Percentiles rank a stretch among this genome's conserved stretches.
Conservation (phyloP, 2,888 invertebrate species). For the Neoitamus cyanurus region DNA sequence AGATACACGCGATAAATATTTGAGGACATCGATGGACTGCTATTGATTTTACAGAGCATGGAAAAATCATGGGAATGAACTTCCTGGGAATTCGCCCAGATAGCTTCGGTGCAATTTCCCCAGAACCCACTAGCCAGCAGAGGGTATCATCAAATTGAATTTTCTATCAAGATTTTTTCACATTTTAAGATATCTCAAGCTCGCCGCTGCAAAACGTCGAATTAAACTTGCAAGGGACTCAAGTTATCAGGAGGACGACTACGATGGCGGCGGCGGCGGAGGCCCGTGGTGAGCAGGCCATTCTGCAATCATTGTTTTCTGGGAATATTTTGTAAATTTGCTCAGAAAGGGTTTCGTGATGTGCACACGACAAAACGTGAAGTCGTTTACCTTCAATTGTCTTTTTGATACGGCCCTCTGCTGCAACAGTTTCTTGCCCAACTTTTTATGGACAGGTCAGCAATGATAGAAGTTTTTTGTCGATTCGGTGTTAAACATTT, state of each 20-base stretch:
- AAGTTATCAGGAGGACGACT: background rate
- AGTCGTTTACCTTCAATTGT: background rate
- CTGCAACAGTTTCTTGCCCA: background rate
- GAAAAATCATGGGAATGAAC: constrained; percentile 37
- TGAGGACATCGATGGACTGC: constrained; percentile 43
- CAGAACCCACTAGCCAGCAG: background rate
- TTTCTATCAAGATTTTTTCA: constrained; percentile 42
- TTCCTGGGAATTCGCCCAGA: constrained; percentile 30
- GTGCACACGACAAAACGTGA: constrained; percentile 5
- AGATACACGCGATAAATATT: constrained; percentile 35
- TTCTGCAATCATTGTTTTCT: constrained; percentile 7
- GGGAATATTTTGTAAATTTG: constrained; percentile 3
- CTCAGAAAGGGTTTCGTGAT: background rate
- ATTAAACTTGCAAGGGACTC: constrained; percentile 36
- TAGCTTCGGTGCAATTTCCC: constrained; percentile 31
- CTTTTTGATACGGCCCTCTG: background rate
- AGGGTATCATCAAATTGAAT: constrained; percentile 28
- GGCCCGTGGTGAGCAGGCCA: background rate
- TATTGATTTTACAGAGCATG: constrained; percentile 40
- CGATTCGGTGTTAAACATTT: background rate
- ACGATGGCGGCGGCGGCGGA: background rate
- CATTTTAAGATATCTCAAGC: constrained; percentile 11
- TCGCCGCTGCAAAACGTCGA: background rate
- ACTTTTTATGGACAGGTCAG: background rate
- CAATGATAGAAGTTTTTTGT: background rate